Base-by-base conservation (phyloP, 1,140 invertebrate species). In the Drosophila bipectinata region DNA sequence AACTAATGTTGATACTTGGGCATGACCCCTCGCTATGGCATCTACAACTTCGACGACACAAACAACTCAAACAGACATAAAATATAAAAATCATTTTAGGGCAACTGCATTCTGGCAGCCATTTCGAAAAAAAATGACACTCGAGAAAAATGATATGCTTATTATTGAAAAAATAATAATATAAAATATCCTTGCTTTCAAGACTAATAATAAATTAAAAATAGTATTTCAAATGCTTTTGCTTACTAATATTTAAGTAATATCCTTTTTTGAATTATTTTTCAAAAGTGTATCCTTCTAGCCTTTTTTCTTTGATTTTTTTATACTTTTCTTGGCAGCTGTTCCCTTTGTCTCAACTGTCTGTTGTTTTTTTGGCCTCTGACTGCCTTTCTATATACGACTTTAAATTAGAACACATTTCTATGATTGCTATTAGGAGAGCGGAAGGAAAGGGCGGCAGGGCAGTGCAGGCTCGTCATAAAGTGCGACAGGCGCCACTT, bases 331-430 rank as follows among this genome's bases (percentile, higher is more conserved):
- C 74, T 79, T 87, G 82, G 83, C 82, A 87, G 79, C 82, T 82
- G 82, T 63, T 87, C 51, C 62, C 44, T 58, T 64, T 80, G 56
- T 55, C 49, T 56, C 60, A 56, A 48, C 21, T 37, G 24, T 53
- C 58, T 62, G 61, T 64, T 72, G 30, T 63, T 64, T 49, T 49
- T 76, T 58, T 14, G 52, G 39, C 41, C 10, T 44, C 41, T 44
- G 41, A 15, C n/a, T 12, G 47, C 47, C 52, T 49, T 66, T 39
- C 48, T 81, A 74, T 73, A 60, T 87, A 76, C 62, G 72, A 71
- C 71, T 88, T 87, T 87, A 87, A 87, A 87, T 87, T 87, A 87
- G 83, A 87, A 73, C 82, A 87, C 82, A 87, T 87, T 88, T 87
- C 75, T 83, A 60, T 79, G 84, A 87, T 87, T 87, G 83, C 75